These are phyloP conservation scores for Phthorimaea operculella DNA, from an alignment of 1,140 invertebrate genomes.

Conservation along the genomic window DNA sequence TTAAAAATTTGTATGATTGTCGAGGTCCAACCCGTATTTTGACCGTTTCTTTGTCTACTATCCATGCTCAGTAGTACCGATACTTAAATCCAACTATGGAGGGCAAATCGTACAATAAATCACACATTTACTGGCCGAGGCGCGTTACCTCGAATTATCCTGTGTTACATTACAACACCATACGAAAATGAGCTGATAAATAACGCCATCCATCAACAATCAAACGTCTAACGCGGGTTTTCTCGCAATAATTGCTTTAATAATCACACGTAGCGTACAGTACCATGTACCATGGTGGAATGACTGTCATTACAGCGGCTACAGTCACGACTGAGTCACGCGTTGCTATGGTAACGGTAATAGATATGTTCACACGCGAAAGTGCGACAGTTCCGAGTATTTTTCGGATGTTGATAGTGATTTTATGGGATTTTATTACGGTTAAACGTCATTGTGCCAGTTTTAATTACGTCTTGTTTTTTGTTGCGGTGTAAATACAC, in stretches of 20 bases:
- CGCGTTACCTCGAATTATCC: too few species aligned
- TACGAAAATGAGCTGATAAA: conserved; percentile 5
- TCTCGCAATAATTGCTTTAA: conserved; percentile 6
- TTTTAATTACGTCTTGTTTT: too few species aligned
- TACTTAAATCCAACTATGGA: too few species aligned
- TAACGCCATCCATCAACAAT: background rate
- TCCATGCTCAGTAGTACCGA: too few species aligned
- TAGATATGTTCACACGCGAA: conserved; percentile 6
- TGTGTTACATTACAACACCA: background rate
- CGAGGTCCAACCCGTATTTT: too few species aligned
- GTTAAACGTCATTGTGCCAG: too few species aligned
- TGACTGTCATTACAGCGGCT: background rate
- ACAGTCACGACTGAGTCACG: conserved; percentile 2
- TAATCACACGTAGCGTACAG: background rate
- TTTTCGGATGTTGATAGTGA: background rate
- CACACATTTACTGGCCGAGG: too few species aligned
- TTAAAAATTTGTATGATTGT: too few species aligned
- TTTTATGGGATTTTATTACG: background rate
- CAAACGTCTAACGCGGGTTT: conserved; percentile 3
- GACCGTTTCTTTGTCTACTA: too few species aligned
- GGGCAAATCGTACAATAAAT: too few species aligned
- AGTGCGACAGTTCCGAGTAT: conserved; percentile 3
- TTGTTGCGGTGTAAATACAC: too few species aligned
- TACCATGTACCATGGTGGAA: background rate
- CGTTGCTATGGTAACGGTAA: conserved; percentile 6